Evolutionary conservation across 2,888 invertebrate species (phyloP), one percentile per base, ranked within the genome.

Genomic region (Platypus cylindrus): DNA sequence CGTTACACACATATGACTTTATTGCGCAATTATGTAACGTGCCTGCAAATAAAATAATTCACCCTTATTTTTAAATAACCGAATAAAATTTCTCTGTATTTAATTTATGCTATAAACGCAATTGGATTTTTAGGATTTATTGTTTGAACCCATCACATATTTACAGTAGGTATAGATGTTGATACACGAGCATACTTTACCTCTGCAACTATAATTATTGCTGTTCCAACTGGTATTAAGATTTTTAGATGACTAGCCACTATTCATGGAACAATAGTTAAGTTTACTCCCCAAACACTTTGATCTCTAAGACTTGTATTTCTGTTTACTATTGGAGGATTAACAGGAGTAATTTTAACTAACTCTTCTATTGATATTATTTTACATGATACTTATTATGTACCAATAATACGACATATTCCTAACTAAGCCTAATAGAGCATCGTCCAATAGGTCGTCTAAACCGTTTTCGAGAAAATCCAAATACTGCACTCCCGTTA

Each of bases 141-240:
- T 62, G 83, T 85, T 0, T 83, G 83, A 70, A 80, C 81, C 5
- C 84, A 85, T 57, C 83, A 85, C 58, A 85, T 85, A 70, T 86
- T 84, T 62, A 83, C 82, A 2, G 75, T 84, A 20, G 83, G 84
- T 1, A 76, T 85, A 72, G 82, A 84, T 63, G 74, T 83, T 39
- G 82, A 84, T 62, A 81, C 80, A 0, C 79, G 82, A 60, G 82
- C 83, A 14, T 85, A 84, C 58, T 85, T 85, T 59, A 84, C 82
- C 0, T 76, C 83, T 28, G 82, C 81, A 1, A 85, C 83, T 12
- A 83, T 83, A 73, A 78, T 85, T 70, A 85, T 85, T 80, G 83
- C 81, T 1, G 71, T 85, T 0, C 83, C 84, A 0, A 85, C 84
- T 12, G 84, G 82, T 47, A 79, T 85, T 70, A 84, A 84, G 71